Conservation (phyloP, 2,113 vertebrate genomes). For the Melanerpes aurifrons region DNA sequence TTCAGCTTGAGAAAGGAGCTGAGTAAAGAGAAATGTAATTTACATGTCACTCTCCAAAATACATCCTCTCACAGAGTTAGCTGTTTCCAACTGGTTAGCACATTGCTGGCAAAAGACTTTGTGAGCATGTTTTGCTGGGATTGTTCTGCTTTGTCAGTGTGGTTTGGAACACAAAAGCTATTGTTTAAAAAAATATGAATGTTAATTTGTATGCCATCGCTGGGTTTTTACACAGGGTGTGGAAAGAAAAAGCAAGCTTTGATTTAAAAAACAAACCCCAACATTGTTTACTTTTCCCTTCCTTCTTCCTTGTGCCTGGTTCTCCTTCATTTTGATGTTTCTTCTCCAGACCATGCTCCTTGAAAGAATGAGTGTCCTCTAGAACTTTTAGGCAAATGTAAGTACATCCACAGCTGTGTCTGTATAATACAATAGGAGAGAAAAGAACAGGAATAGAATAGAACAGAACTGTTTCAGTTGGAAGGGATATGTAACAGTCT, state of each 20-base stretch:
- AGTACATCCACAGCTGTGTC: not conserved
- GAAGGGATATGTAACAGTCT: not conserved
- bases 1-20: not conserved
- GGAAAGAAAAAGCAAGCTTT: slow-evolving; percentile 38
- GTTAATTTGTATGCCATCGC: slow-evolving; percentile 43
- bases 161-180: slow-evolving; percentile 56
- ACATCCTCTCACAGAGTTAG: not conserved
- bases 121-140: slow-evolving; percentile 3
- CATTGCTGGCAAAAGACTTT: slow-evolving; percentile 28
- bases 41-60: not conserved
- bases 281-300: slow-evolving; percentile 29
- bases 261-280: not conserved
- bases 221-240: not conserved
- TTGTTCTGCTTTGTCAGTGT: slow-evolving; percentile 35
- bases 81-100: slow-evolving; percentile 1
- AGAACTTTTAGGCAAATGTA: not conserved
- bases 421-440: not conserved
- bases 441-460: not conserved
- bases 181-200: slow-evolving; percentile 43
- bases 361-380: not conserved
- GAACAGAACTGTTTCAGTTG: not conserved
- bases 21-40: not conserved
- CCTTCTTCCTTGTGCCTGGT: not conserved
- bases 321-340: slow-evolving; percentile 11
- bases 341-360: not conserved